phyloP scores from a whole-genome alignment of 2,797 vertebrate genomes.

The Sebastes aleutianus region DNA sequence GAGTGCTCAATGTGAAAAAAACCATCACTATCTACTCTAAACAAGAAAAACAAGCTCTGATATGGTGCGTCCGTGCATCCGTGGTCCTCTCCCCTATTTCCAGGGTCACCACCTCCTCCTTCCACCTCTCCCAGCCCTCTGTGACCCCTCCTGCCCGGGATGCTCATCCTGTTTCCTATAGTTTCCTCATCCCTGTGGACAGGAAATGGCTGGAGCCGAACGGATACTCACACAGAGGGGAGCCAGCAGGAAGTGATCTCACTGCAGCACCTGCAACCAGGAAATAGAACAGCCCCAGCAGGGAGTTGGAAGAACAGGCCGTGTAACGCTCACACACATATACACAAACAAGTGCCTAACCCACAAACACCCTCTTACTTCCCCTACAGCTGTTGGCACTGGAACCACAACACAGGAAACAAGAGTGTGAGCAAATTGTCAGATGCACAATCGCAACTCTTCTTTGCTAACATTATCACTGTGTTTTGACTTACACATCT shows the following conservation, averaged over 20 bases:
- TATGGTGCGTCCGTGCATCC: slow-evolving; percentile 1
- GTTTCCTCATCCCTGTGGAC: slow-evolving; percentile 72
- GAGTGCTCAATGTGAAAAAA: slow-evolving; percentile 4
- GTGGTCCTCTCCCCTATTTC: slow-evolving; percentile 48
- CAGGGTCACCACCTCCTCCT: slow-evolving; percentile 60
- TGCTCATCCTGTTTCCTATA: slow-evolving; percentile 84
- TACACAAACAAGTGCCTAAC: slow-evolving; percentile 39
- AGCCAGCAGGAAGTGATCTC: slow-evolving; percentile 81
- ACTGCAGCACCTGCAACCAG: slow-evolving; percentile 82
- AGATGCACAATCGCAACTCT: slow-evolving; percentile 14
- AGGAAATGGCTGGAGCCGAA: slow-evolving; percentile 76
- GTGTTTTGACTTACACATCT: neutral
- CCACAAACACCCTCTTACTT: slow-evolving; percentile 64
- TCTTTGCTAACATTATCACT: slow-evolving; percentile 16
- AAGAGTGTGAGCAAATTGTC: slow-evolving; percentile 41
- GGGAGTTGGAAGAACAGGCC: slow-evolving; percentile 43
- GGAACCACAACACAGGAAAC: slow-evolving; percentile 77
- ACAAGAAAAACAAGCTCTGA: slow-evolving; percentile 11
- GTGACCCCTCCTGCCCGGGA: slow-evolving; percentile 77
- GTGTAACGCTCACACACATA: slow-evolving; percentile 20
- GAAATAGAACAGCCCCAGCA: slow-evolving; percentile 68
- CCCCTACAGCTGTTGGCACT: slow-evolving; percentile 79
- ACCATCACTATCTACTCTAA: neutral
- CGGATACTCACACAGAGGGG: slow-evolving; percentile 56
- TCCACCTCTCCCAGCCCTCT: slow-evolving; percentile 60